Base-by-base conservation (phyloP, 2,888 invertebrate species). In the Erynnis tages region DNA sequence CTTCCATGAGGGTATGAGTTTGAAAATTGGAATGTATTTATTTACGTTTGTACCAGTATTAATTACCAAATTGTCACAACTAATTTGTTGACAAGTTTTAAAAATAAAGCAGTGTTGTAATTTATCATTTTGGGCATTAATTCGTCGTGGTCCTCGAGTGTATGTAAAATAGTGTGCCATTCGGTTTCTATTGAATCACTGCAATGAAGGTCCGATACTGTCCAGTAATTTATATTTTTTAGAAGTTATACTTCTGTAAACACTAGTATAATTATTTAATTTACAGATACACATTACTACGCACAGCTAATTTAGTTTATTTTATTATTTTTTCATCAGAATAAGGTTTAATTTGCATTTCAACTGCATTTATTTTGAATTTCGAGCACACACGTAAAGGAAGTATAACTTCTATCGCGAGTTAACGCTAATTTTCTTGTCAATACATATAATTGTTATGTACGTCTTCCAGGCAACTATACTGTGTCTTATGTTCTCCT, bases 391-490 rank as follows among this genome's bases (percentile, higher is more conserved):
- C 8, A n/a, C 19, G 37, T 10, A 17, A 37, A 37, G 19, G 19
- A 19, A 37, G 37, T 37, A 7, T 19, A 37, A 5, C 11, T 11
- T 11, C 1, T 7, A 4, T 19, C 37, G 19, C 19, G 10, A 10
- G n/a, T 37, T 10, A 17, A n/a, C 35, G 10, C n/a, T 6, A 19
- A n/a, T 6, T 30, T 30, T 13, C 13, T 17, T 34, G 2, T 10
- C 35, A 8, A 4, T 11, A 6, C 17, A 4, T 16, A n/a, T n/a
- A n/a, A n/a, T n/a, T n/a, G n/a, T 37, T 19, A 6, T 19, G 35
- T 35, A 56, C 57, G 41, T 65, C 62, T 57, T 58, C 56, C 52
- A 52, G 40, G 29, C 52, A 40, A 40, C 45, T 34, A 32, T 17
- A 23, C n/a, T 49, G 54, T 57, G 54, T 60, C 43, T 48, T 54